Evolutionary conservation across 2,888 invertebrate genomes (phyloP), one percentile per base, ranked within the genome.

Genomic region (Tenthredo amoena): DNA sequence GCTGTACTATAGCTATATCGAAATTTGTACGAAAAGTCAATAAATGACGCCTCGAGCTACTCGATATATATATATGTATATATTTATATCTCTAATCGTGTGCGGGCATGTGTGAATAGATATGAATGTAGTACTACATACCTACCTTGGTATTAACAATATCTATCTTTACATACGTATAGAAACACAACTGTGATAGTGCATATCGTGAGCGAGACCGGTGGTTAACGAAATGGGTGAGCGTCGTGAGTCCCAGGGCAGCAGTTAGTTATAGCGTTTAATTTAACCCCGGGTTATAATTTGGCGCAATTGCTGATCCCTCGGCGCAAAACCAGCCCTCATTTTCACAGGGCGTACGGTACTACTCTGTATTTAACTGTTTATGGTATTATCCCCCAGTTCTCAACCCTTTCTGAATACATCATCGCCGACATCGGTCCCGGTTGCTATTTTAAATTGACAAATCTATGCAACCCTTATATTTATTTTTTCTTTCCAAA

Each of bases 241-340:
- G 40, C 26, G 26, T 77, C 50, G 55, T 34, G 50, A 55, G 81
- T 83, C 83, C 83, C 83, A 26, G 47, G 83, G n/a, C 83, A 55
- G 62, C 47, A 68, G 83, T 71, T 83, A 71, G 83, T 83, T 83
- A 71, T 83, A 68, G 83, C 83, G 83, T 83, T 83, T 83, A 83
- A 83, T 83, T 83, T 71, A 83, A 83, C 65, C 83, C 68, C 83
- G 82, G 84, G 84, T 82, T 76, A 71, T 86, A 87, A 88, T 88
- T 87, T 88, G 81, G 76, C 87, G 87, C 90, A 88, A 90, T 90
- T 90, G 89, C 89, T 87, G 87, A 88, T 89, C 88, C 88, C 89
- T 88, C 87, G 87, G 87, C 87, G 89, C 89, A 87, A 89, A 89
- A 88, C 87, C 87, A 87, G 71, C 65, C 68, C 83, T 83, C 83